These are phyloP conservation scores for Thunnus albacares DNA, from an alignment of 2,797 vertebrate species.

Conservation along the genomic window DNA sequence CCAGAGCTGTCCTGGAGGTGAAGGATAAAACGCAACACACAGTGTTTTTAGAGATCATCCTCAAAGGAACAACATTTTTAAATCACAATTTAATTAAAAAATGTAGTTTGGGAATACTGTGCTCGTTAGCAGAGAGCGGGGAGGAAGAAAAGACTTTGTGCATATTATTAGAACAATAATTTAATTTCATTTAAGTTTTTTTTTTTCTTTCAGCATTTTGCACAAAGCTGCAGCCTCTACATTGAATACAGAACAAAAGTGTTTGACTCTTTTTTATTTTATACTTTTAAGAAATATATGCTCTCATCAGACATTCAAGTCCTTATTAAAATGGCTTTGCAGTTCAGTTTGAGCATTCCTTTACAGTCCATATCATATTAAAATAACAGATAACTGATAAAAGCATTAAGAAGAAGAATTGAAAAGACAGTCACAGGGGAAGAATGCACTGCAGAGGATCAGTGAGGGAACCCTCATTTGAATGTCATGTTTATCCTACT, in stretches of 20 bases:
- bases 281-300: background rate
- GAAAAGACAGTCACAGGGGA: background rate
- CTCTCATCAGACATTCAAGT: slow-evolving; percentile 1
- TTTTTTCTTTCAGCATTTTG: slow-evolving; percentile 11
- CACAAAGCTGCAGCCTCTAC: slow-evolving; percentile 17
- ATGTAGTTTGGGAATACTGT: slow-evolving; percentile 21
- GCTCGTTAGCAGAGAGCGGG: slow-evolving; percentile 24
- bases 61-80: slow-evolving; percentile 27
- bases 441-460: background rate
- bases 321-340: background rate
- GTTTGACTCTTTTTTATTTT: background rate
- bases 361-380: background rate
- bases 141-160: slow-evolving; percentile 13
- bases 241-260: slow-evolving; percentile 5
- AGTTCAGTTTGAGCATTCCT: background rate
- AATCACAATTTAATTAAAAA: slow-evolving; percentile 59
- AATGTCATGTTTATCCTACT: background rate
- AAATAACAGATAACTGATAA: background rate
- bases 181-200: background rate
- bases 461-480: background rate
- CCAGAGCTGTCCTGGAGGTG: slow-evolving; percentile 96
- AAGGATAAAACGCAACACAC: slow-evolving; percentile 33
- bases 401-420: background rate
- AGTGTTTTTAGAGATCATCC: slow-evolving; percentile 52
- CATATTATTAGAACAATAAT: slow-evolving; percentile 49